Conservation (phyloP, 2,888 invertebrate genomes). For the Luffia ferchaultella region DNA sequence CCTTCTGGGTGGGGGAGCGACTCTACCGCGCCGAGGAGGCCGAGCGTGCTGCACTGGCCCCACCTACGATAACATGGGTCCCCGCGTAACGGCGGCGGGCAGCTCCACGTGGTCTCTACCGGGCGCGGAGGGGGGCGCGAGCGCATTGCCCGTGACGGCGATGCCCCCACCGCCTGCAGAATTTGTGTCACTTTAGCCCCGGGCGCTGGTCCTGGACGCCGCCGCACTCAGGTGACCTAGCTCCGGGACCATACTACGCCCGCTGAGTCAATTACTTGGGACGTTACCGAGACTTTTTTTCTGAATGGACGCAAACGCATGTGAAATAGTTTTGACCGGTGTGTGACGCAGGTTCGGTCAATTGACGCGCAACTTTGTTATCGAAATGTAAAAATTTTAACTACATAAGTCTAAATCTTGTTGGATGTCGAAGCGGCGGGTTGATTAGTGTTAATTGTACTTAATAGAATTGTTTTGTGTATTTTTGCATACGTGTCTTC, state of each 20-base stretch:
- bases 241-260: conserved; percentile 32
- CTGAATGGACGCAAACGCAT: not conserved
- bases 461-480: conserved; percentile 37
- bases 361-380: conserved; percentile 44
- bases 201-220: conserved; percentile 56
- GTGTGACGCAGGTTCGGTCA: not conserved
- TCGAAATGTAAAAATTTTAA: conserved; percentile 10
- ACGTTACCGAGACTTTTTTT: not conserved
- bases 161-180: conserved; percentile 67
- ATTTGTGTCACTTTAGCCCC: conserved; percentile 58
- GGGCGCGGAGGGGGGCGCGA: conserved; percentile 37
- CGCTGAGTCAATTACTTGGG: conserved; percentile 46
- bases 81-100: conserved; percentile 88
- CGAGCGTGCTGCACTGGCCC: conserved; percentile 62
- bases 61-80: conserved; percentile 91
- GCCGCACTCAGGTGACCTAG: conserved; percentile 58
- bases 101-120: conserved; percentile 86
- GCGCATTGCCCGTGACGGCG: conserved; percentile 50
- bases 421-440: not conserved
- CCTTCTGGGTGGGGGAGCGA: conserved; percentile 64
- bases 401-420: not conserved
- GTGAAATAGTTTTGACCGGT: not conserved
- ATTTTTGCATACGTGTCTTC: conserved; percentile 52
- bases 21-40: conserved; percentile 56
- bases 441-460: conserved; percentile 1